phyloP scores from a whole-genome alignment of 2,113 vertebrate genomes.

The Beaufortia kweichowensis region DNA sequence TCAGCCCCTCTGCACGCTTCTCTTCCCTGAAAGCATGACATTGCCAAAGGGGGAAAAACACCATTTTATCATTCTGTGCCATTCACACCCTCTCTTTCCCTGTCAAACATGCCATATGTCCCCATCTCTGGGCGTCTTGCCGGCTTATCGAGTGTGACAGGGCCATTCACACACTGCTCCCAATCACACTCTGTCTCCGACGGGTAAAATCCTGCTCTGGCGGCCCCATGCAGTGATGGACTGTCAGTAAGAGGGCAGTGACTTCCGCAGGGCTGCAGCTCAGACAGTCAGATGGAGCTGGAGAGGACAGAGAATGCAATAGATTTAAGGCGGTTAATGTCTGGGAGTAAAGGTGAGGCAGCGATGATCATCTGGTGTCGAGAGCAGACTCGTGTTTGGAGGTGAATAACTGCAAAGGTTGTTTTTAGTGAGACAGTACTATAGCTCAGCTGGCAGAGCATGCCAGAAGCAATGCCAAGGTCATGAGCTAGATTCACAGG shows the following conservation, averaged over 20 bases:
- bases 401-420: conserved; percentile 7
- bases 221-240: conserved; percentile 64
- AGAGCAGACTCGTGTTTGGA: conserved; percentile 6
- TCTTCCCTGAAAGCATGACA: conserved; percentile 77
- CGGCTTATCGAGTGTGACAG: conserved; percentile 79
- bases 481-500: too few relatives aligned
- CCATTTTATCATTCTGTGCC: conserved; percentile 81
- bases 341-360: conserved; percentile 63
- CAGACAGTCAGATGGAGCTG: conserved; percentile 63
- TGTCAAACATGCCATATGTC: conserved; percentile 81
- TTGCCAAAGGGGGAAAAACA: conserved; percentile 76
- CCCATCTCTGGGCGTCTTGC: conserved; percentile 75
- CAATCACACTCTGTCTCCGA: conserved; percentile 74
- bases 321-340: conserved; percentile 27
- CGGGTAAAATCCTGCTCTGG: conserved; percentile 62
- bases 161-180: conserved; percentile 78
- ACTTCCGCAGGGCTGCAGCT: conserved; percentile 68
- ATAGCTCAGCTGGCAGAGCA: background rate
- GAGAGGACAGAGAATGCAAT: conserved; percentile 8
- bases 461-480: too few relatives aligned
- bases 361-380: conserved; percentile 40
- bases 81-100: conserved; percentile 77
- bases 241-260: conserved; percentile 75
- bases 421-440: background rate
- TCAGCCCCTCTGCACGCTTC: conserved; percentile 57